Evolutionary conservation across 2,888 invertebrate genomes (phyloP).

Genomic region (Drosophila mettleri): DNA sequence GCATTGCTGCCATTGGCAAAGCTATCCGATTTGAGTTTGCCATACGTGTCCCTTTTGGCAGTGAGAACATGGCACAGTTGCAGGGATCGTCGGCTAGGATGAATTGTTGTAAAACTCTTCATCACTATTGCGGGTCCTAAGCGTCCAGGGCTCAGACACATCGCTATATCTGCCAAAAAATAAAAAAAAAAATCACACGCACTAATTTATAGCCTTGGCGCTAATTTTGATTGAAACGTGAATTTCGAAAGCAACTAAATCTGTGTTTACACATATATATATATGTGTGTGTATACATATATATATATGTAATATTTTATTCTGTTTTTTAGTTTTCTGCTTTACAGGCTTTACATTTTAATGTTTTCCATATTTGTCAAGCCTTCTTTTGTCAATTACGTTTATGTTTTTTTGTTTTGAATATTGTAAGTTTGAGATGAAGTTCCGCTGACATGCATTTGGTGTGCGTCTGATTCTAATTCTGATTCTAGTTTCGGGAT

Average conservation of each 20-base stretch:
- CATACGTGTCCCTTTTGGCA: background rate
- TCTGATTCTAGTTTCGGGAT: background rate
- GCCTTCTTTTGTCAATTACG: background rate
- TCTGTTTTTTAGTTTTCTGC: background rate
- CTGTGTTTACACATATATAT: background rate
- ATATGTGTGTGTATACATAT: background rate
- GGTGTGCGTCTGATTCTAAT: too few relatives aligned
- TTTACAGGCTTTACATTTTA: conserved; percentile 15
- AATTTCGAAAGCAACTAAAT: conserved; percentile 1
- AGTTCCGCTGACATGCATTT: too few relatives aligned
- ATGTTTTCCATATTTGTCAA: background rate
- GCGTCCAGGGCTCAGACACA: conserved; percentile 32
- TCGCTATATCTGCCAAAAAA: background rate
- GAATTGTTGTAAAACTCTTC: background rate
- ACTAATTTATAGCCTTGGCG: too few relatives aligned
- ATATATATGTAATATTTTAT: background rate
- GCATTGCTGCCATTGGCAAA: conserved; percentile 65
- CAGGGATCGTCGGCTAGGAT: background rate
- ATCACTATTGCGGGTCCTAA: conserved; percentile 11
- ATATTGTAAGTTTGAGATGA: too few relatives aligned
- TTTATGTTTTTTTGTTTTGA: background rate
- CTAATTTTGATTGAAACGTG: background rate
- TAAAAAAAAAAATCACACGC: too few relatives aligned
- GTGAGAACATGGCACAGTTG: background rate
- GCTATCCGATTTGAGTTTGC: conserved; percentile 32